Conservation (phyloP, 2,888 invertebrate genomes). For the Sesia bembeciformis region DNA sequence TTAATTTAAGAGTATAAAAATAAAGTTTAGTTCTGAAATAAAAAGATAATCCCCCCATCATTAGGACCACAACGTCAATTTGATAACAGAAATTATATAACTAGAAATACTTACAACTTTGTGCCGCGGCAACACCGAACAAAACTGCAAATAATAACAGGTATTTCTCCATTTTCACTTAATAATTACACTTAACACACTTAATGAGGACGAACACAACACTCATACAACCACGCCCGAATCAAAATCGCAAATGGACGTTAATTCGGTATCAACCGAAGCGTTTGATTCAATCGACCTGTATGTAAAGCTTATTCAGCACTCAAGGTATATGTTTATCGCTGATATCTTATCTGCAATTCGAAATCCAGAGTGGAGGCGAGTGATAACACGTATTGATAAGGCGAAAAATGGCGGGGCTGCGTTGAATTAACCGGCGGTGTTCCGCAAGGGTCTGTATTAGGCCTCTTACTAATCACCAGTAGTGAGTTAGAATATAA, state of each 20-base stretch:
- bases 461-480: not conserved
- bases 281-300: not conserved
- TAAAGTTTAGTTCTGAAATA: no score
- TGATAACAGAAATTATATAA: no score
- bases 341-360: not conserved
- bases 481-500: no score
- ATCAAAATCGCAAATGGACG: not conserved
- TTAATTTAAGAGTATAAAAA: no score
- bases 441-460: not conserved
- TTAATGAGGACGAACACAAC: no score
- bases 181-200: no score
- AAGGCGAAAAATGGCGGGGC: not conserved
- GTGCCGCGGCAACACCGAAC: not conserved
- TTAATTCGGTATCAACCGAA: not conserved
- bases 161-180: no score
- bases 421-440: not conserved
- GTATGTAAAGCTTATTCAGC: not conserved
- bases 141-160: no score
- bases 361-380: not conserved
- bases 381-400: not conserved
- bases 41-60: no score
- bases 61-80: no score
- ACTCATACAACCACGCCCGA: not conserved
- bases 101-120: not conserved
- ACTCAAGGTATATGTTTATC: not conserved